Base-by-base conservation (phyloP, 2,888 invertebrate species). In the Hipparchia semele region DNA sequence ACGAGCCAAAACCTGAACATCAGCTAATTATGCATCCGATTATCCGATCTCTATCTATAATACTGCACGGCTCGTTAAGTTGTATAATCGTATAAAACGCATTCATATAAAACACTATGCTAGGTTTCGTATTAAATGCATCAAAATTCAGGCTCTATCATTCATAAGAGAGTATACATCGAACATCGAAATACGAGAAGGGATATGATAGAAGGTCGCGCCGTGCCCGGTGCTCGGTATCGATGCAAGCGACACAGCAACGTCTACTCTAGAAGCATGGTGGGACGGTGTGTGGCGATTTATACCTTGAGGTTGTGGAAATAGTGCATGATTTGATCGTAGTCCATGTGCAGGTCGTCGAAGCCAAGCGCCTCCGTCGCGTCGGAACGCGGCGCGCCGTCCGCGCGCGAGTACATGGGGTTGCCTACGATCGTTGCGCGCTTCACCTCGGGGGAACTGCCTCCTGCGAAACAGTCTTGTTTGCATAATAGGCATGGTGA, bases 311-410 rank as follows among this genome's bases (percentile, higher is more conserved):
- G 95, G 95, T 98, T 99, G 95, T 99, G 98, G 95, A 99, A 99
- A 94, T 99, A 99, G 90, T 98, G 97, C 98, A 99, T 98, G 91
- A 99, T 97, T 95, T 99, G 98, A 90, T 99, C 98, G 94, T 99
- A 99, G 94, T 99, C 98, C 98, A 99, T 98, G 86, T 97, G 97
- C 78, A 98, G 95, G 89, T 98, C 97, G 90, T 98, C 97, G 80
- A 98, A 94, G 68, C 95, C 96, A 75, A 96, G 95, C 79, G 96
- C 90, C 81, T 96, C 96, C 76, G 92, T 94, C 79, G 89, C 78
- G 77, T 77, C 77, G 74, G 86, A 76, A 87, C 86, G 70, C 89
- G 90, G 78, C 87, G 81, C 77, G 90, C 91, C 77, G 83, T 83
- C 80, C 86, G 87, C 94, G 94, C 86, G 95, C 84, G 97, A 97